Conservation (phyloP, 2,797 vertebrate species). For the Heteromormyrus szaboi region DNA sequence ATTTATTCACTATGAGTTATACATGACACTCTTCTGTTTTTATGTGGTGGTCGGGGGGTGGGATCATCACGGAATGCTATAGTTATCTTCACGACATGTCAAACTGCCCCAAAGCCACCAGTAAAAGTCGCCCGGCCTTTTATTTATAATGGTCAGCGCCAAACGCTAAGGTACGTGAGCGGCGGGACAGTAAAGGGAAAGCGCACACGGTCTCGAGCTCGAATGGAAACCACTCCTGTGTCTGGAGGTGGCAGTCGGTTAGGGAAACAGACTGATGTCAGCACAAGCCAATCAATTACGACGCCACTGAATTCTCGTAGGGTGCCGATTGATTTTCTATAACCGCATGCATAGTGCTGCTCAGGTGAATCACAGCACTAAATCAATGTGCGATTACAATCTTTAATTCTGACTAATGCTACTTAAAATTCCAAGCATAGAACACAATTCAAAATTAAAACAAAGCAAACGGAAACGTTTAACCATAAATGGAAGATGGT, state of each 20-base stretch:
- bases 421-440: not conserved
- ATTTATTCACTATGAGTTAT: constrained; percentile 10
- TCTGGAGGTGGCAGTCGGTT: not conserved
- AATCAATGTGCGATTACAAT: not conserved
- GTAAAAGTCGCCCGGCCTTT: not conserved
- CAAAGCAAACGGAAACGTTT: not conserved
- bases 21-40: not conserved
- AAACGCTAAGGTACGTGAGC: not conserved
- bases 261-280: not conserved
- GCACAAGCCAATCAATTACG: not conserved
- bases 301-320: not conserved
- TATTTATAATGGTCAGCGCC: not conserved
- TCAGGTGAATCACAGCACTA: not conserved
- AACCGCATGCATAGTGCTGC: not conserved
- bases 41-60: not conserved
- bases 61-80: not conserved
- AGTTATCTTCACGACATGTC: not conserved
- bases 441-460: not conserved
- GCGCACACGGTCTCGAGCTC: not conserved
- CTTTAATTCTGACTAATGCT: not conserved
- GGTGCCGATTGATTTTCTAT: not conserved
- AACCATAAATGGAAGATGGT: not conserved
- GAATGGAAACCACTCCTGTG: not conserved
- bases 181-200: not conserved
- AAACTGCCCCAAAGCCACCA: not conserved